These are phyloP conservation scores for Pantherophis guttatus DNA, from an alignment of 2,113 vertebrate genomes.

Conservation along the genomic window DNA sequence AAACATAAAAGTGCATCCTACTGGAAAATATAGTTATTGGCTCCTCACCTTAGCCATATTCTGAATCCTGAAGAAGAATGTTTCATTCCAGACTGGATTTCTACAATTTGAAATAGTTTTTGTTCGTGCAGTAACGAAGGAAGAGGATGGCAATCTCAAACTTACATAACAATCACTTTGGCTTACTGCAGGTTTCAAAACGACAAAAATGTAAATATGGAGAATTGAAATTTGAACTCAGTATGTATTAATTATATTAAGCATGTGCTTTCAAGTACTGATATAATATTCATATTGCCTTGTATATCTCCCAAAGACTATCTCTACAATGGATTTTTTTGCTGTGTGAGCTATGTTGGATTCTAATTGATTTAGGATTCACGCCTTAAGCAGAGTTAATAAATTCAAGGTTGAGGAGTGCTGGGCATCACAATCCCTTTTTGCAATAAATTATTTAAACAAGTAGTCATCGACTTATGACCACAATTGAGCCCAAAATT, in stretches of 20 bases:
- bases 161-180: constrained; percentile 74
- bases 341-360: not conserved
- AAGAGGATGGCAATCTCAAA: constrained; percentile 75
- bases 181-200: constrained; percentile 60
- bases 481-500: too few relatives aligned
- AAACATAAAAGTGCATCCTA: not conserved
- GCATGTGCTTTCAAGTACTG: not conserved
- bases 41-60: constrained; percentile 75
- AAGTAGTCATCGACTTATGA: too few relatives aligned
- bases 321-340: not conserved
- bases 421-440: not conserved
- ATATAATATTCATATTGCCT: not conserved
- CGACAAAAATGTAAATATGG: not conserved
- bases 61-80: constrained; percentile 76
- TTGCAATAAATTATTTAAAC: not conserved
- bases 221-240: not conserved
- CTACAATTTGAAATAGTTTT: constrained; percentile 64
- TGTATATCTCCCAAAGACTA: not conserved
- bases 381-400: not conserved
- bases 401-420: not conserved
- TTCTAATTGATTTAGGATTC: not conserved
- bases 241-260: not conserved
- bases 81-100: constrained; percentile 82
- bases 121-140: constrained; percentile 58
- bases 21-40: not conserved